Percentiles rank a stretch among this genome's conserved stretches.
Conservation (phyloP, 1,140 invertebrate species). For the Temnothorax longispinosus region DNA sequence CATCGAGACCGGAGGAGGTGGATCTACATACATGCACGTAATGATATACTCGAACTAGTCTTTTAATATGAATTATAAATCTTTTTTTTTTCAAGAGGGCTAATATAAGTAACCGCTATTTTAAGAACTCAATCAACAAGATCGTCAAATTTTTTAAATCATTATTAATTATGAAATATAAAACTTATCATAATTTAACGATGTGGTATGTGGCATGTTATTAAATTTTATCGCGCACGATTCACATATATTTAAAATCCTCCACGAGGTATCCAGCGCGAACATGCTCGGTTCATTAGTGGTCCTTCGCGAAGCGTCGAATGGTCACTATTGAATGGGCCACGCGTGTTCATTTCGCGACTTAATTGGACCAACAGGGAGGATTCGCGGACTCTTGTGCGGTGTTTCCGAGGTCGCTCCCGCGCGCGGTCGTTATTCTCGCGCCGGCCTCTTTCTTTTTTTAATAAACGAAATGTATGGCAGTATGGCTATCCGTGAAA, state of each 20-base stretch:
- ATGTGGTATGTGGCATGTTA: neutral
- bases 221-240: neutral
- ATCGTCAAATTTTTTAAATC: neutral
- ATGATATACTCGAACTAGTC: neutral
- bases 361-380: slow-evolving; percentile 74
- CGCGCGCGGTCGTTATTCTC: slow-evolving; percentile 66
- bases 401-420: slow-evolving; percentile 43
- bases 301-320: slow-evolving; percentile 64
- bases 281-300: slow-evolving; percentile 71
- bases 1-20: slow-evolving; percentile 48
- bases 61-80: neutral
- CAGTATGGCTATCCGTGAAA: slow-evolving; percentile 4
- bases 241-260: neutral
- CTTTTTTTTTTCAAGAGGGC: neutral
- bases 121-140: neutral
- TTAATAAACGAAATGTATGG: slow-evolving; percentile 24
- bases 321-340: slow-evolving; percentile 65
- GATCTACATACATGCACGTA: neutral
- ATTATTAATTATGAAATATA: neutral
- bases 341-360: slow-evolving; percentile 67
- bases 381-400: slow-evolving; percentile 60
- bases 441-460: slow-evolving; percentile 12
- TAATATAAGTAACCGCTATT: neutral
- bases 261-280: neutral
- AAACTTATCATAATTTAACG: neutral